Evolutionary conservation across 1,140 invertebrate genomes (phyloP).

Genomic region (Caenorhabditis inopinata): DNA sequence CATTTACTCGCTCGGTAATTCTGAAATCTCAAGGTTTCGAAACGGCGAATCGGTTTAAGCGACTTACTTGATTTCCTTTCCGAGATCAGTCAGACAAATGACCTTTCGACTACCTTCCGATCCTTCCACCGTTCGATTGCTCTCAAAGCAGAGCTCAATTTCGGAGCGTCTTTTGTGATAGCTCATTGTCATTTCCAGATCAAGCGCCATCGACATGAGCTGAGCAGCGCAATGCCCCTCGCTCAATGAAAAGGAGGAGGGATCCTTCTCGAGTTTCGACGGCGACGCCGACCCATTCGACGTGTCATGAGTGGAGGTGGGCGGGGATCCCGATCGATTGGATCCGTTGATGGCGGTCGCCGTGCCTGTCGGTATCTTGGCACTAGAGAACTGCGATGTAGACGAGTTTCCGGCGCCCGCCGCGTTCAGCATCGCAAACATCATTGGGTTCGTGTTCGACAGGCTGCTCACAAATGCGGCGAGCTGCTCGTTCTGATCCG

Average conservation of each 20-base stretch:
- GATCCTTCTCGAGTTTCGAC: not conserved
- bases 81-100: constrained; percentile 36
- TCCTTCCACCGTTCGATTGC: constrained; percentile 44
- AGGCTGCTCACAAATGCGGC: constrained; percentile 3
- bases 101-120: constrained; percentile 35
- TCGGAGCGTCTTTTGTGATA: constrained; percentile 44
- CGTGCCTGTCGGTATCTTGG: not conserved
- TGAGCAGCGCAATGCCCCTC: constrained; percentile 45
- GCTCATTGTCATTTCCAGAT: constrained; percentile 46
- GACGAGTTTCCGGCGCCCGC: not conserved
- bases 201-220: constrained; percentile 47
- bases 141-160: constrained; percentile 47
- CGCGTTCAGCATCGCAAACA: constrained; percentile 7
- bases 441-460: not conserved
- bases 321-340: not conserved
- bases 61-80: constrained; percentile 38
- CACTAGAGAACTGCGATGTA: not conserved
- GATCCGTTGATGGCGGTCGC: not conserved
- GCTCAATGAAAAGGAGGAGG: constrained; percentile 33
- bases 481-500: not conserved
- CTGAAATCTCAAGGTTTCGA: too few species aligned
- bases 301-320: not conserved
- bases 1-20: constrained; percentile 45
- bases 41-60: too few species aligned
- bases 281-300: not conserved